Percentiles rank a stretch among this genome's conserved stretches.
Evolutionary conservation across 2,113 vertebrate species (phyloP).

Genomic region (Melanocharis versteri): DNA sequence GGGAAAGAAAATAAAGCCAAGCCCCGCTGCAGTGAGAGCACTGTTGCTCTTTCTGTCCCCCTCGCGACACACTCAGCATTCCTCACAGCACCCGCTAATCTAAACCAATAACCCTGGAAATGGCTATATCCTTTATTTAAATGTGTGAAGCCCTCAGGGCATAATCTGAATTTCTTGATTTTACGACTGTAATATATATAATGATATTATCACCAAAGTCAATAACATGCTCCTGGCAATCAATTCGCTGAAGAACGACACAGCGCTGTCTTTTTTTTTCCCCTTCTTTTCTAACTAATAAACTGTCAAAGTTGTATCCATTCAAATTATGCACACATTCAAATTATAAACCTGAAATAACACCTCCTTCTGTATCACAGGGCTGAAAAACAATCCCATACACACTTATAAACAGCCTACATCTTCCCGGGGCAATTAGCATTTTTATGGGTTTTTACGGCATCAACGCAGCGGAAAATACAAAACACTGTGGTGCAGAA

Average conservation of each 20-base stretch:
- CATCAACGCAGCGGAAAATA: neutral
- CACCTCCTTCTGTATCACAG: neutral
- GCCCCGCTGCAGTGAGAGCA: neutral
- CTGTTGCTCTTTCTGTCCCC: neutral
- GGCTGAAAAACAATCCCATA: constrained; percentile 19
- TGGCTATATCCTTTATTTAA: constrained; percentile 61
- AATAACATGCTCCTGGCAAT: constrained; percentile 53
- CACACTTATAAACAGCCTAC: neutral
- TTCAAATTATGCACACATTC: neutral
- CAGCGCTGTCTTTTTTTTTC: neutral
- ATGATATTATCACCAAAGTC: constrained; percentile 57
- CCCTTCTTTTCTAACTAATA: constrained; percentile 15
- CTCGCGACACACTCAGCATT: neutral
- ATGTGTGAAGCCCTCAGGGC: neutral
- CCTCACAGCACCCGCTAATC: neutral
- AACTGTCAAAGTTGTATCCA: constrained; percentile 31
- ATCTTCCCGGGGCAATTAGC: constrained; percentile 50
- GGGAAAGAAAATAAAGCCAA: neutral
- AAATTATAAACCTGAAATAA: constrained; percentile 46
- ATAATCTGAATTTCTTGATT: constrained; percentile 34
- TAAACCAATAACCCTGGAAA: constrained; percentile 44
- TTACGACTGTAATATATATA: constrained; percentile 55
- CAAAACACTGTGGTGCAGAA: neutral
- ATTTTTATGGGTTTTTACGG: constrained; percentile 62
- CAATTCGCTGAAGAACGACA: neutral